A percentile compares a stretch with the other conserved stretches of the same genome.
phyloP scores from a whole-genome alignment of 2,113 vertebrate species.

The Myiagra hebetior region DNA sequence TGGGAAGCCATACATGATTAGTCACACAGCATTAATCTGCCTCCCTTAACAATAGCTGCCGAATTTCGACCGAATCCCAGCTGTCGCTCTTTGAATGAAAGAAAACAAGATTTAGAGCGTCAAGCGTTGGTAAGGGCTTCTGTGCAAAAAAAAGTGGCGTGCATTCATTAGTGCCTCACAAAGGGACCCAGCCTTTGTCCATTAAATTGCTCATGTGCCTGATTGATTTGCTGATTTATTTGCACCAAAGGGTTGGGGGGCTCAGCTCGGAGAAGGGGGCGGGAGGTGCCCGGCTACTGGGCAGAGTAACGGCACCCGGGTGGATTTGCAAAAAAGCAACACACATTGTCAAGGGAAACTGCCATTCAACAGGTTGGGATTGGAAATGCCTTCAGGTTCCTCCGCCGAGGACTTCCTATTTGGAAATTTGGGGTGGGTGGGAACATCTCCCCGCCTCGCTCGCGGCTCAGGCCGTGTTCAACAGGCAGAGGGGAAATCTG shows the following conservation, averaged over 20 bases:
- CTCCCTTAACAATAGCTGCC: slow-evolving; percentile 86
- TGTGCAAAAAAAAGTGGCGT: slow-evolving; percentile 72
- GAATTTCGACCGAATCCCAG: slow-evolving; percentile 94
- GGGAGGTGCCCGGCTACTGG: slow-evolving; percentile 59
- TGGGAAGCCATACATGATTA: slow-evolving; percentile 97
- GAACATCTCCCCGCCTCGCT: slow-evolving; percentile 36
- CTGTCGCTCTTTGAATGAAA: slow-evolving; percentile 95
- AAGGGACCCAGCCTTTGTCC: slow-evolving; percentile 75
- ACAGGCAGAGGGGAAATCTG: slow-evolving; percentile 64
- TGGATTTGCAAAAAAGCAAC: slow-evolving; percentile 37
- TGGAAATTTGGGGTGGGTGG: slow-evolving; percentile 44
- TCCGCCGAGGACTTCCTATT: slow-evolving; percentile 37
- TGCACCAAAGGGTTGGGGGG: slow-evolving; percentile 56
- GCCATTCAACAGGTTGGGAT: slow-evolving; percentile 78
- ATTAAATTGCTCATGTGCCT: slow-evolving; percentile 75
- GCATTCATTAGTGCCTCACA: slow-evolving; percentile 86
- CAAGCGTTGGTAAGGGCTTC: slow-evolving; percentile 84
- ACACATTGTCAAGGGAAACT: slow-evolving; percentile 77
- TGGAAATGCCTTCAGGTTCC: slow-evolving; percentile 56
- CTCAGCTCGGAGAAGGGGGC: slow-evolving; percentile 4
- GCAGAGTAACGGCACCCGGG: slow-evolving; percentile 44
- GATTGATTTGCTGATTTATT: slow-evolving; percentile 76
- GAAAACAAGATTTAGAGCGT: slow-evolving; percentile 94
- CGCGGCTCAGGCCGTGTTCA: slow-evolving; percentile 1
- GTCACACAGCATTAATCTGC: slow-evolving; percentile 98